These are phyloP conservation scores for Chymomyza fuscimana DNA, from an alignment of 2,888 invertebrate species.

Conservation along the genomic window DNA sequence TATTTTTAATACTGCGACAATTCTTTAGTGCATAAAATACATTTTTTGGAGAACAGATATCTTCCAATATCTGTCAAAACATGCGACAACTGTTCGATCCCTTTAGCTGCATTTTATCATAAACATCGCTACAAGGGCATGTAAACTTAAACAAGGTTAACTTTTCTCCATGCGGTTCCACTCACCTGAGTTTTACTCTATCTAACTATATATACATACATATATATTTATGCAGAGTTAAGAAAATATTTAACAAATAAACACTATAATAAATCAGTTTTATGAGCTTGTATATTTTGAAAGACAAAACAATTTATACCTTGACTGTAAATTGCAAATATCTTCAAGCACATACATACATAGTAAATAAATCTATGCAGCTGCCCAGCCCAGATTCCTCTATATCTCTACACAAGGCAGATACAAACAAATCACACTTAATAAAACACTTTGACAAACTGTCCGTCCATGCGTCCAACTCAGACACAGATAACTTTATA, in stretches of 20 bases:
- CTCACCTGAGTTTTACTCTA: background rate
- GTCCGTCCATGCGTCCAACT: background rate
- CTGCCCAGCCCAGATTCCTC: background rate
- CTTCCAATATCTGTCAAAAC: no score
- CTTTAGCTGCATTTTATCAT: no score
- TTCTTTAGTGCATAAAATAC: no score
- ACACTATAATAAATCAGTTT: background rate
- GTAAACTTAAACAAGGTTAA: no score
- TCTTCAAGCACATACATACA: background rate
- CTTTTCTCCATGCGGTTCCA: background rate
- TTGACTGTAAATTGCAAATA: background rate
- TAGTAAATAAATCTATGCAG: background rate
- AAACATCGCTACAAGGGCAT: no score
- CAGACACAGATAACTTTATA: background rate
- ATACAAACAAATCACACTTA: background rate
- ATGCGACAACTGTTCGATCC: no score
- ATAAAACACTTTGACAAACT: background rate
- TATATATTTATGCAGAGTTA: background rate
- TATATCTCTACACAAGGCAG: no score
- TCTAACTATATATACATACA: no score
- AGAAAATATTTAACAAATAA: background rate
- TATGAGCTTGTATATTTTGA: background rate
- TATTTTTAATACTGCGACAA: no score
- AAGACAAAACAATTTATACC: background rate
- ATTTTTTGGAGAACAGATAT: no score